Conservation (phyloP, 2,113 vertebrate species). For the Sterna hirundo region DNA sequence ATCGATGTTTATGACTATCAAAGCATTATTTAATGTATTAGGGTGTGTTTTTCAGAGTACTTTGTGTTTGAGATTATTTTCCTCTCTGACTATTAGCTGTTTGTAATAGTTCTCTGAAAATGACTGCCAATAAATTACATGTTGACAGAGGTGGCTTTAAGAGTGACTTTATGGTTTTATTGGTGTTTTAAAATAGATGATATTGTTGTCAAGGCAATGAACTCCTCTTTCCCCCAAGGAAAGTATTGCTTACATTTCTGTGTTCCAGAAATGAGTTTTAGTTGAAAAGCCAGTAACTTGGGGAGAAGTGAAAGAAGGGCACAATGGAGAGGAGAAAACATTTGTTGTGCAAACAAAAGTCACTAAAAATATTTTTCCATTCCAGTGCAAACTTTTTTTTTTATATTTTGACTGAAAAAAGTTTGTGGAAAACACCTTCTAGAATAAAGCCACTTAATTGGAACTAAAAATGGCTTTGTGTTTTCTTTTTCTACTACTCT, state of each 20-base stretch:
- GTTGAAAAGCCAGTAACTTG: not conserved
- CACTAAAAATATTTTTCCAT: not conserved
- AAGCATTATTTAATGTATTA: slow-evolving; percentile 2
- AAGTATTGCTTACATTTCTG: not conserved
- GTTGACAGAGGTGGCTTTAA: slow-evolving; percentile 6
- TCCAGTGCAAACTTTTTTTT: not conserved
- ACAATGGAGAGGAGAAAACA: not conserved
- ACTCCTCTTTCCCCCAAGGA: not conserved
- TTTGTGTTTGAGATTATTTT: not conserved
- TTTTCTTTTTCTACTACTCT: not conserved
- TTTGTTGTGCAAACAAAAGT: not conserved
- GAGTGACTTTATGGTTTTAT: slow-evolving; percentile 8
- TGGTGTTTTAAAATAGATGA: slow-evolving; percentile 3
- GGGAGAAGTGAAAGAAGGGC: not conserved
- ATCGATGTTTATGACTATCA: not conserved
- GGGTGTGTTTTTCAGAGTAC: not conserved
- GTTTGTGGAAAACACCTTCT: not conserved
- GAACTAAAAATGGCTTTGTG: not conserved
- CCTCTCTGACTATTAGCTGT: not conserved
- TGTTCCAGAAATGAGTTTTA: not conserved
- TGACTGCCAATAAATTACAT: not conserved
- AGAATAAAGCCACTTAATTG: not conserved
- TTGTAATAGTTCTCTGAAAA: slow-evolving; percentile 13
- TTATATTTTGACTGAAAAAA: not conserved
- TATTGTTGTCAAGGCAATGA: slow-evolving; percentile 1